Evolutionary conservation across 2,797 vertebrate genomes (phyloP).

Genomic region (Tokudaia muenninki): DNA sequence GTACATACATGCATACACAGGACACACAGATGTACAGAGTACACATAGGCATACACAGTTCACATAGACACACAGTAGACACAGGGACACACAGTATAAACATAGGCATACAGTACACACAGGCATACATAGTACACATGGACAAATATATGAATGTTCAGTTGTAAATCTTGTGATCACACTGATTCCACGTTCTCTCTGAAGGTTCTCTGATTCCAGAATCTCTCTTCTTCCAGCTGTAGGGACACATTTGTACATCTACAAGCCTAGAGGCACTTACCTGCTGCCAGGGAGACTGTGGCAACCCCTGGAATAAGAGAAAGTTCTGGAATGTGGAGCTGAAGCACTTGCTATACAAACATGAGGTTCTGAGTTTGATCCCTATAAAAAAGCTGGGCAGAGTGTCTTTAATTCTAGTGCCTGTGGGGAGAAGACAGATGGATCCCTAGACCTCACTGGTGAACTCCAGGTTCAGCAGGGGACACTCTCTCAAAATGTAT

Average conservation of each 20-base stretch:
- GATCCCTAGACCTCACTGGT: not conserved
- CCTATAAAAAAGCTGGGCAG: not conserved
- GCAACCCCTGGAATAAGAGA: not conserved
- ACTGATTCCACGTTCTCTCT: not conserved
- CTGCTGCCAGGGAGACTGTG: accelerated
- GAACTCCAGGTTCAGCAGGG: not conserved
- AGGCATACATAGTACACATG: too few relatives aligned
- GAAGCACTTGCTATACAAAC: not conserved
- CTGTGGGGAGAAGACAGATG: not conserved
- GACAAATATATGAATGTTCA: accelerated
- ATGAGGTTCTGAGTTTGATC: not conserved
- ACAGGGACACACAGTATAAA: not conserved
- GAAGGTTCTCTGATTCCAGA: too few relatives aligned
- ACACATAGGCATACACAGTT: not conserved
- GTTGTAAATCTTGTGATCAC: not conserved
- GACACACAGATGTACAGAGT: not conserved
- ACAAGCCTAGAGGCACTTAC: not conserved
- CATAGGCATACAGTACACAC: accelerated
- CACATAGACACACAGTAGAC: not conserved
- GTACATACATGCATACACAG: not conserved
- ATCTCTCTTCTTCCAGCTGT: not conserved
- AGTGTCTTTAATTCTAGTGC: not conserved
- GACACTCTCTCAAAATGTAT: not conserved
- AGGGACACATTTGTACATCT: not conserved
- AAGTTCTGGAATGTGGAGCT: not conserved